Evolutionary conservation across 2,888 invertebrate species (phyloP).

Genomic region (Iselma pallidipennis): DNA sequence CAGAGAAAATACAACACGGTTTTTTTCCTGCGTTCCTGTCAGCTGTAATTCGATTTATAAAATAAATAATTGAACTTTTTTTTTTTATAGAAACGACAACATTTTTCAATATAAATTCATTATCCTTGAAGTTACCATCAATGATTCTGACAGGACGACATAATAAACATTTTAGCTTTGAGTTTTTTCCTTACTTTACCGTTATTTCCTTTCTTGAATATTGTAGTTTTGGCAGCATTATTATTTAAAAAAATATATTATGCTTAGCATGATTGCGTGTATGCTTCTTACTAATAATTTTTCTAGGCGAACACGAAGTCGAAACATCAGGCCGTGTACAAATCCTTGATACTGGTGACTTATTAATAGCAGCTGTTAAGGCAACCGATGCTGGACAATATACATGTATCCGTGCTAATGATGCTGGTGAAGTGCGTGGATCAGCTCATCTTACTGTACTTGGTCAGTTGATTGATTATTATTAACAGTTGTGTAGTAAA

Average conservation of each 20-base stretch:
- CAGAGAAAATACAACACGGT: no score
- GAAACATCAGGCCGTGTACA: constrained; percentile 78
- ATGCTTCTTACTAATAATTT: constrained; percentile 31
- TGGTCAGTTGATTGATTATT: constrained; percentile 61
- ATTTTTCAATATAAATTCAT: background rate
- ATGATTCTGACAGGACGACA: background rate
- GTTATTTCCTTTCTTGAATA: no score
- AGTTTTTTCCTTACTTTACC: constrained; percentile 6
- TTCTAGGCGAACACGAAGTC: constrained; percentile 64
- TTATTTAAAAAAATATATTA: no score
- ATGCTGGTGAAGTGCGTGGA: constrained; percentile 83
- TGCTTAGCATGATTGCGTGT: constrained; percentile 25
- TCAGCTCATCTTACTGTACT: constrained; percentile 82
- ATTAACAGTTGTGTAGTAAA: constrained; percentile 5
- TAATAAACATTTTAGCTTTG: background rate
- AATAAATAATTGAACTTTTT: no score
- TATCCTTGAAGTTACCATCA: background rate
- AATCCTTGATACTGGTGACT: constrained; percentile 82
- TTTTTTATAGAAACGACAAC: background rate
- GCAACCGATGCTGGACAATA: constrained; percentile 87
- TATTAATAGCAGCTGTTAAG: constrained; percentile 84
- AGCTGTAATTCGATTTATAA: no score
- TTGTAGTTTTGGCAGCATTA: no score
- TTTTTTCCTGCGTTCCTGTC: no score
- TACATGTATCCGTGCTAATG: constrained; percentile 85